phyloP scores from a whole-genome alignment of 2,888 invertebrate genomes.

The Eristalis pertinax region DNA sequence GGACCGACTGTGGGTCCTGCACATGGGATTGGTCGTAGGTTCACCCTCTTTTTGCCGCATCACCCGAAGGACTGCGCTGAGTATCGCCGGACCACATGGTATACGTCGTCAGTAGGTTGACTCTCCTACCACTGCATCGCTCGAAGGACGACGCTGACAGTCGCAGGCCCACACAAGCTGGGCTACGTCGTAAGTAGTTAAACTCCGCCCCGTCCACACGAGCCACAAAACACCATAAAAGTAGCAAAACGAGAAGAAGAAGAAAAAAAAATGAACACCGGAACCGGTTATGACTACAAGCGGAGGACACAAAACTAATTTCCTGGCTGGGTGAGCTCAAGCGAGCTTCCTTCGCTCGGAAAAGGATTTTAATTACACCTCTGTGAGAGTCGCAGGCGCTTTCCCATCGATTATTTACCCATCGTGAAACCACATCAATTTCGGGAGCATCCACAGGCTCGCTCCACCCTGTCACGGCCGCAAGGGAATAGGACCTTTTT shows the following conservation, averaged over 20 bases:
- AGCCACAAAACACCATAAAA: not conserved
- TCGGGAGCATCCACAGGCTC: not conserved
- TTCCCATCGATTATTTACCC: conserved; percentile 8
- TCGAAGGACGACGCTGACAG: too few species aligned
- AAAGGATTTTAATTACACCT: conserved; percentile 19
- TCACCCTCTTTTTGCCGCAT: not conserved
- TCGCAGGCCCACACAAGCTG: too few species aligned
- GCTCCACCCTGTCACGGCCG: not conserved
- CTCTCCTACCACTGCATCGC: too few species aligned
- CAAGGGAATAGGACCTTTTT: not conserved
- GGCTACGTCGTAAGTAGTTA: not conserved
- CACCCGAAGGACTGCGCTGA: too few species aligned
- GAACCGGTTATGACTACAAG: conserved; percentile 22
- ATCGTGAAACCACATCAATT: conserved; percentile 13
- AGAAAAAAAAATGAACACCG: not conserved
- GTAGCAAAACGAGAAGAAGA: not conserved
- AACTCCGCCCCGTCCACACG: not conserved
- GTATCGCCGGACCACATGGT: too few species aligned
- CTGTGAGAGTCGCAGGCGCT: not conserved
- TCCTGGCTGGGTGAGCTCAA: conserved; percentile 10
- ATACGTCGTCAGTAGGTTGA: too few species aligned
- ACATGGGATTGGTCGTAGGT: conserved; percentile 1
- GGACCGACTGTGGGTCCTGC: not conserved
- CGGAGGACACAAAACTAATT: conserved; percentile 17
- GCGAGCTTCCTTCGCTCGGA: not conserved